A percentile compares a stretch with the other conserved stretches of the same genome.
Evolutionary conservation across 2,888 invertebrate species (phyloP).

Genomic region (Hirtodrosophila duncani): DNA sequence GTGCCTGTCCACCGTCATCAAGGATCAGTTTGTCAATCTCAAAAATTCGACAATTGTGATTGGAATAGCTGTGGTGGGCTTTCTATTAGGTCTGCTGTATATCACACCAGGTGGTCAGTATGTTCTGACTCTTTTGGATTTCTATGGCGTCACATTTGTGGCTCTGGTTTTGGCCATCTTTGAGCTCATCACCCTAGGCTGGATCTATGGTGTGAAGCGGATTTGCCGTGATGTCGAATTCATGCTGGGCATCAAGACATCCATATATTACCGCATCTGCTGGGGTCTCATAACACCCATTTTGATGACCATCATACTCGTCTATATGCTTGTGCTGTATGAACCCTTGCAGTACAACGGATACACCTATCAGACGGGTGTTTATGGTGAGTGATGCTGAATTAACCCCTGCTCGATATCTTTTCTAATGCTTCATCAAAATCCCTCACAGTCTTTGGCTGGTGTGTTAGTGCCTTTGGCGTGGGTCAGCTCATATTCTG

Average conservation of each 20-base stretch:
- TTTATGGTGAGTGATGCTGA: slow-evolving; percentile 79
- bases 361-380: slow-evolving; percentile 81
- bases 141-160: slow-evolving; percentile 86
- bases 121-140: slow-evolving; percentile 84
- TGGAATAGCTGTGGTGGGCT: slow-evolving; percentile 79
- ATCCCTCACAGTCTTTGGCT: slow-evolving; percentile 76
- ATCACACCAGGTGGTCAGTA: slow-evolving; percentile 86
- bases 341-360: slow-evolving; percentile 82
- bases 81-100: slow-evolving; percentile 81
- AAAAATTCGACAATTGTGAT: slow-evolving; percentile 80
- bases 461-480: slow-evolving; percentile 79
- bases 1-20: slow-evolving; percentile 78
- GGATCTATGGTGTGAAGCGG: slow-evolving; percentile 86
- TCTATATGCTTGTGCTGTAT: slow-evolving; percentile 83
- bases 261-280: slow-evolving; percentile 87
- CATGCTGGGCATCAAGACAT: slow-evolving; percentile 84
- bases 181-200: slow-evolving; percentile 85
- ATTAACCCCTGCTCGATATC: background rate
- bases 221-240: slow-evolving; percentile 86
- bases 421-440: slow-evolving; percentile 26
- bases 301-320: slow-evolving; percentile 83
- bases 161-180: slow-evolving; percentile 83
- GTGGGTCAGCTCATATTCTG: slow-evolving; percentile 79
- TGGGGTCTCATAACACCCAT: slow-evolving; percentile 87
- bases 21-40: slow-evolving; percentile 77